Evolutionary conservation across 2,888 invertebrate species (phyloP).

Genomic region (Drosophila monieri): DNA sequence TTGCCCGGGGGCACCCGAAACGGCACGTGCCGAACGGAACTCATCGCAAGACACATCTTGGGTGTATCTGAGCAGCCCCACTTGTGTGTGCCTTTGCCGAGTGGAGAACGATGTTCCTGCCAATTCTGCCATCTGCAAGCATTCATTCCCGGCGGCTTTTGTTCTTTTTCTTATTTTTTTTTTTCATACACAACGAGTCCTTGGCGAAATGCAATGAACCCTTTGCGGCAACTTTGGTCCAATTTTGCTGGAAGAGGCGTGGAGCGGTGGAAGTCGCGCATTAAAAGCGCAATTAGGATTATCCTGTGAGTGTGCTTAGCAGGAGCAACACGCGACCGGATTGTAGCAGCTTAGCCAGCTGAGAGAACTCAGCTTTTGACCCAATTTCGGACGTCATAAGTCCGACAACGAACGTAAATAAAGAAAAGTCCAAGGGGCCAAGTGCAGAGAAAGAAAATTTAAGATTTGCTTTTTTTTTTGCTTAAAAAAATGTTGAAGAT

Average conservation of each 20-base stretch:
- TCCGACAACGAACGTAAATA: slow-evolving; percentile 11
- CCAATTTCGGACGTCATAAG: slow-evolving; percentile 51
- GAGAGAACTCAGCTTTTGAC: slow-evolving; percentile 58
- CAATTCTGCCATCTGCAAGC: slow-evolving; percentile 15
- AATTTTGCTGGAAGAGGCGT: background rate
- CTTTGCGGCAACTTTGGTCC: slow-evolving; percentile 14
- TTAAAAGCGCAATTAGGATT: slow-evolving; percentile 63
- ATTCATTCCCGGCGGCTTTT: slow-evolving; percentile 10
- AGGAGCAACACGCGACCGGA: slow-evolving; percentile 33
- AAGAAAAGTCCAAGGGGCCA: slow-evolving; percentile 13
- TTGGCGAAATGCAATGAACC: slow-evolving; percentile 72
- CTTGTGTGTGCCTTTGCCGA: slow-evolving; percentile 25
- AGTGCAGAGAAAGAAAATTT: slow-evolving; percentile 5
- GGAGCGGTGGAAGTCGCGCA: slow-evolving; percentile 2
- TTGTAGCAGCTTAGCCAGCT: slow-evolving; percentile 23
- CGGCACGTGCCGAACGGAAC: slow-evolving; percentile 36
- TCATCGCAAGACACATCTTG: background rate
- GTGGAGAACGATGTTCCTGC: slow-evolving; percentile 40
- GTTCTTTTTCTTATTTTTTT: background rate
- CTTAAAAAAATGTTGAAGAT: no score
- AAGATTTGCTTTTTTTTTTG: no score
- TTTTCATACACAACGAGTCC: slow-evolving; percentile 49
- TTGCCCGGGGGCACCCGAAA: slow-evolving; percentile 19
- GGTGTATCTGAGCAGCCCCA: slow-evolving; percentile 6
- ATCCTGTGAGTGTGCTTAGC: slow-evolving; percentile 57